Evolutionary conservation across 2,888 invertebrate genomes (phyloP).

Genomic region (Oscheius myriophilus): DNA sequence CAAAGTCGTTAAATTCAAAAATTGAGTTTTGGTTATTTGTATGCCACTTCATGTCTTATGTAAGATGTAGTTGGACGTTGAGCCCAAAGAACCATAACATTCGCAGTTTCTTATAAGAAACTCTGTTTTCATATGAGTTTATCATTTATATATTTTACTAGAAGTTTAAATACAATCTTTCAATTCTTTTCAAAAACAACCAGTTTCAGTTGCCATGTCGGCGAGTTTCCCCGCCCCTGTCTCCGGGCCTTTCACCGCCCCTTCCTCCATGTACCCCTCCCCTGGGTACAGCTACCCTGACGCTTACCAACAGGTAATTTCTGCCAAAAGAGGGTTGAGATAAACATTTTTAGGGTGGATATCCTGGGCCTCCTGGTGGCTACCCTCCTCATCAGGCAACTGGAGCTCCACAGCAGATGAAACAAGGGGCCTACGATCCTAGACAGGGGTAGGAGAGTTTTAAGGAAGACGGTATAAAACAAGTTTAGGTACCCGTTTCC

Average conservation of each 20-base stretch:
- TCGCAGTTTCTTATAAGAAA: no score
- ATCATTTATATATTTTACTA: no score
- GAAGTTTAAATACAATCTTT: no score
- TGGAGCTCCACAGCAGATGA: constrained; percentile 11
- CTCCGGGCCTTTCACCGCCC: constrained; percentile 3
- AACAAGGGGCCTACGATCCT: constrained; percentile 11
- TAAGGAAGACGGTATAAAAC: neutral
- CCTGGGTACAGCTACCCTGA: constrained; percentile 17
- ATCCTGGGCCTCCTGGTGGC: neutral
- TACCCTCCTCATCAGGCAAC: constrained; percentile 13
- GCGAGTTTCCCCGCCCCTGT: constrained; percentile 24
- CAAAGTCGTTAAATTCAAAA: no score
- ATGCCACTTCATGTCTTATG: no score
- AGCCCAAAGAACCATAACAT: no score
- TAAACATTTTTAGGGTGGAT: neutral
- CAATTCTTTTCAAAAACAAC: no score
- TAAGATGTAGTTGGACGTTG: no score
- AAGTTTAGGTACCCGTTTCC: constrained; percentile 15
- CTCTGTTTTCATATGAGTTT: no score
- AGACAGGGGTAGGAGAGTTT: constrained; percentile 10
- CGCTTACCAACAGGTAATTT: constrained; percentile 18
- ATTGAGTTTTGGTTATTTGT: no score
- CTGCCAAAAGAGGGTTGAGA: neutral
- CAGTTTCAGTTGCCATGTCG: constrained; percentile 18
- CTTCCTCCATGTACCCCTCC: constrained; percentile 19